These are phyloP conservation scores for Cosmia pyralina DNA, from an alignment of 2,888 invertebrate species.

Conservation along the genomic window DNA sequence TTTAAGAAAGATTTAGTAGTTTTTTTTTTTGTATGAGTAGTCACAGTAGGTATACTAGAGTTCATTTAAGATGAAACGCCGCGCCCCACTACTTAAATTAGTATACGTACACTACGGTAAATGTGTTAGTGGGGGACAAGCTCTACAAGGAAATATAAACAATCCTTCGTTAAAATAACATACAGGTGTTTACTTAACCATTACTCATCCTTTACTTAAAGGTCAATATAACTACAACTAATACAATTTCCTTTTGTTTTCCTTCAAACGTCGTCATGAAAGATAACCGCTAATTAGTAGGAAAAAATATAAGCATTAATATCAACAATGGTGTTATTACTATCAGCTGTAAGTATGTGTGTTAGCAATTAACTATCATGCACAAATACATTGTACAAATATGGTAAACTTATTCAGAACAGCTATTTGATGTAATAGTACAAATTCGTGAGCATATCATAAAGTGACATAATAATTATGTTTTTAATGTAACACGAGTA, in stretches of 20 bases:
- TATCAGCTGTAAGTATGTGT: conserved; percentile 31
- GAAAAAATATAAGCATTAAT: conserved; percentile 36
- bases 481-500: conserved; percentile 1
- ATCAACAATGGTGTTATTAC: conserved; percentile 11
- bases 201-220: not conserved
- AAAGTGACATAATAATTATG: conserved; percentile 15
- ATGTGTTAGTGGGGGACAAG: too few relatives aligned
- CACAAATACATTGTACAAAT: conserved; percentile 39
- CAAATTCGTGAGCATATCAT: conserved; percentile 19
- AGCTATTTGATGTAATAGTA: conserved; percentile 22
- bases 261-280: conserved; percentile 1
- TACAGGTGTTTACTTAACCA: not conserved
- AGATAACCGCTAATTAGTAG: conserved; percentile 39
- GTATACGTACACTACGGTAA: too few relatives aligned
- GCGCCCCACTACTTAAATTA: too few relatives aligned
- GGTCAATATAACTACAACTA: not conserved
- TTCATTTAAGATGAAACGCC: too few relatives aligned
- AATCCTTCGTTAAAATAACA: not conserved
- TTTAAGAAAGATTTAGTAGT: not conserved
- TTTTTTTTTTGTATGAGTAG: not conserved
- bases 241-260: conserved; percentile 34
- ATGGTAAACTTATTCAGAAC: not conserved
- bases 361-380: conserved; percentile 21
- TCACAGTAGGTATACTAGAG: not conserved
- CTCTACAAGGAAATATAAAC: not conserved